Evolutionary conservation across 2,888 invertebrate species (phyloP).

Genomic region (Drosophila nr. perissopoda): DNA sequence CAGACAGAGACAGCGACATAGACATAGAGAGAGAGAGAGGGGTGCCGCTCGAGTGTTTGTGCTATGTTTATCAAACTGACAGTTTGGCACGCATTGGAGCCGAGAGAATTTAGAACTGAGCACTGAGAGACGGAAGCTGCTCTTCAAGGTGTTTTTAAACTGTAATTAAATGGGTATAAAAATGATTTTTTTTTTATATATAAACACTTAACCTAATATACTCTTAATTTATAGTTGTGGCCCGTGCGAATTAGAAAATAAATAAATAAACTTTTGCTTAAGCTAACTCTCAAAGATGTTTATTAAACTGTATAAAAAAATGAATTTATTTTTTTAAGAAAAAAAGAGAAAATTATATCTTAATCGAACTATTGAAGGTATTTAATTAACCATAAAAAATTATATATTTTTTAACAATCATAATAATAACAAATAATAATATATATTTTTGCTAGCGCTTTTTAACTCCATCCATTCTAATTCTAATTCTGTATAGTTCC

Average conservation of each 20-base stretch:
- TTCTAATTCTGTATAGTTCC: too few relatives aligned
- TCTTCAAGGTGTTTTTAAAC: constrained; percentile 27
- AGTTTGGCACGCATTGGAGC: constrained; percentile 26
- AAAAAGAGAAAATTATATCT: too few relatives aligned
- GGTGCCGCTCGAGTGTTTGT: constrained; percentile 23
- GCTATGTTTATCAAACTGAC: constrained; percentile 50
- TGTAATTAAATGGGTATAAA: background rate
- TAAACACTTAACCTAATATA: too few relatives aligned
- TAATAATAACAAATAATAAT: background rate
- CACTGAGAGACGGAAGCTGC: constrained; percentile 2
- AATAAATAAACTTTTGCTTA: background rate
- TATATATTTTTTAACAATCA: too few relatives aligned
- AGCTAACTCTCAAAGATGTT: constrained; percentile 29
- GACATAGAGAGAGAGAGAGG: background rate
- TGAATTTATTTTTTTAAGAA: background rate
- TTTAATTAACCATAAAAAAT: too few relatives aligned
- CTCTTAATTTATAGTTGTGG: background rate
- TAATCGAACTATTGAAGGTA: too few relatives aligned
- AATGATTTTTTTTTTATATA: background rate
- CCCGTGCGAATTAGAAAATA: background rate
- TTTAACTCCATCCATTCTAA: too few relatives aligned
- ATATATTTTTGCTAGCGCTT: background rate
- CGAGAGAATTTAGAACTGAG: background rate
- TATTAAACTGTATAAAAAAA: background rate
- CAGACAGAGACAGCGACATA: background rate